Evolutionary conservation across 2,797 vertebrate genomes (phyloP).

Genomic region (Acanthurus lineatus): DNA sequence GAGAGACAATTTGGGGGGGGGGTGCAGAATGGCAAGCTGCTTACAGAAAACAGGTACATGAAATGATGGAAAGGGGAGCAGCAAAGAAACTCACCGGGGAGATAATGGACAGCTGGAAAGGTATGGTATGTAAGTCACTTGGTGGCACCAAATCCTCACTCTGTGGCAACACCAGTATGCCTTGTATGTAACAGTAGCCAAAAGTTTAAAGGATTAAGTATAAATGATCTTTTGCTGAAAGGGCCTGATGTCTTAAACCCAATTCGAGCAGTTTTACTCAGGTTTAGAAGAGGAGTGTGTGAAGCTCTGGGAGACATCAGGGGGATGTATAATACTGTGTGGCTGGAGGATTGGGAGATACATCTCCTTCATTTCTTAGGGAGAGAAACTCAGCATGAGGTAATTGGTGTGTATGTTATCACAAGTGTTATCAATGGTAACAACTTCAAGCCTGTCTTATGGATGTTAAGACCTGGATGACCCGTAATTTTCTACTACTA

Average conservation of each 20-base stretch:
- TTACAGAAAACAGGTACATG: neutral
- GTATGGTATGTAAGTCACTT: conserved; percentile 19
- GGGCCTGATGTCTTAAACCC: conserved; percentile 14
- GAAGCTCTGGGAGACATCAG: conserved; percentile 32
- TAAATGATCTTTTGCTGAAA: conserved; percentile 40
- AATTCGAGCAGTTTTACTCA: neutral
- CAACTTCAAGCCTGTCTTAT: too few relatives aligned
- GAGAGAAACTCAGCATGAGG: neutral
- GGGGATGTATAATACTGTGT: conserved; percentile 52
- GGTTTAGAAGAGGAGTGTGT: conserved; percentile 5
- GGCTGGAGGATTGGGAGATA: conserved; percentile 17
- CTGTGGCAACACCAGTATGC: neutral
- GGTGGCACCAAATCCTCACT: neutral
- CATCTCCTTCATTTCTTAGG: conserved; percentile 34
- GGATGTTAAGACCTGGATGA: too few relatives aligned
- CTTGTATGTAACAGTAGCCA: too few relatives aligned
- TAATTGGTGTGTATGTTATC: neutral
- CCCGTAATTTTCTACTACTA: too few relatives aligned
- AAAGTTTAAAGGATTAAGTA: neutral
- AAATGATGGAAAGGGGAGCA: neutral
- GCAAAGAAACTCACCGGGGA: neutral
- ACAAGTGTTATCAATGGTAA: conserved; percentile 8
- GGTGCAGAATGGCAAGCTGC: neutral
- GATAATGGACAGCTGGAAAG: neutral
- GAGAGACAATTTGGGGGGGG: too few relatives aligned